Conservation (phyloP, 1,140 invertebrate genomes). For the Antheraea mylitta region DNA sequence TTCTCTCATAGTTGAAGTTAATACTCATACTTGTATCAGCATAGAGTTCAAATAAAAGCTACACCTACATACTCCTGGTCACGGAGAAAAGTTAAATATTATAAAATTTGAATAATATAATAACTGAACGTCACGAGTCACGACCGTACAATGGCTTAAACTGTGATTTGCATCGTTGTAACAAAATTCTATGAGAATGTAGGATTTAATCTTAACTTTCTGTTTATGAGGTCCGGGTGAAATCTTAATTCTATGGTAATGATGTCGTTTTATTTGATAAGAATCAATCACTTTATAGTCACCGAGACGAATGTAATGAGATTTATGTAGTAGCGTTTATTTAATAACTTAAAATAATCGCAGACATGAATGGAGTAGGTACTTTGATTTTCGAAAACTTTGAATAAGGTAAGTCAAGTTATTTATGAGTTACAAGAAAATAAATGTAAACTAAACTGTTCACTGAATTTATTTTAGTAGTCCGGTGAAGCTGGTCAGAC, state of each 20-base stretch:
- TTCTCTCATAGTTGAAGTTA: constrained; percentile 3
- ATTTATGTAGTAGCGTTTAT: neutral
- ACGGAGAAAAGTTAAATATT: constrained; percentile 25
- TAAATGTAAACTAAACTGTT: too few species aligned
- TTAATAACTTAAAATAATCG: too few species aligned
- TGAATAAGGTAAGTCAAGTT: too few species aligned
- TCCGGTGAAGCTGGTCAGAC: too few species aligned
- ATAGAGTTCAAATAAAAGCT: constrained; percentile 16
- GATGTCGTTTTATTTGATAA: neutral
- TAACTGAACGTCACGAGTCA: constrained; percentile 26
- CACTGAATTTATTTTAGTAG: too few species aligned
- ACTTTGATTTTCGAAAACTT: too few species aligned
- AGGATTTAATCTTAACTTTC: constrained; percentile 19
- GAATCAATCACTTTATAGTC: neutral
- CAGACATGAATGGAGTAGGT: too few species aligned
- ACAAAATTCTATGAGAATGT: constrained; percentile 28
- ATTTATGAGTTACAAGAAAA: too few species aligned
- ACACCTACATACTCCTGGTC: constrained; percentile 13
- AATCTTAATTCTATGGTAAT: constrained; percentile 3
- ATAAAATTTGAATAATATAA: constrained; percentile 37
- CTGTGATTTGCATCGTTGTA: constrained; percentile 28
- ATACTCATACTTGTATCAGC: neutral
- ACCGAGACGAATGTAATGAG: neutral
- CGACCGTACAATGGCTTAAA: constrained; percentile 25
- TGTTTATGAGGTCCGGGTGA: neutral